Evolutionary conservation across 2,113 vertebrate species (phyloP).

Genomic region (Brevimyrus niger): DNA sequence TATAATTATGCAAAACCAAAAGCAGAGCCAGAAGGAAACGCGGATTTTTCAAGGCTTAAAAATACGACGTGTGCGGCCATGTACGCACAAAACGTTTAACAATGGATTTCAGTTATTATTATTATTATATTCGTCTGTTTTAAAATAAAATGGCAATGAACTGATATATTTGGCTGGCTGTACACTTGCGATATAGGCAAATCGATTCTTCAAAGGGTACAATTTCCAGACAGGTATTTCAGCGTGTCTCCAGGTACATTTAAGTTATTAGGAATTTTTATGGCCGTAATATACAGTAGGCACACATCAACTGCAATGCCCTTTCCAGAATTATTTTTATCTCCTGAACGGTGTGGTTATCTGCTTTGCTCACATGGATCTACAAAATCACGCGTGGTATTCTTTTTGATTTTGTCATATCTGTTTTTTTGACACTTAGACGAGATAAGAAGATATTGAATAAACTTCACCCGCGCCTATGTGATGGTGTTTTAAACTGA

Average conservation of each 20-base stretch:
- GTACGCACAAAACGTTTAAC: slow-evolving; percentile 21
- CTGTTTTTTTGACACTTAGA: neutral
- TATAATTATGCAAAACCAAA: slow-evolving; percentile 58
- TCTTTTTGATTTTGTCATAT: neutral
- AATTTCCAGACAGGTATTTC: neutral
- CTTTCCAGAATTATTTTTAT: neutral
- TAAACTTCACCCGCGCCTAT: neutral
- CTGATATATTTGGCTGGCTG: neutral
- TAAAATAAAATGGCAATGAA: neutral
- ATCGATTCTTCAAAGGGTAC: neutral
- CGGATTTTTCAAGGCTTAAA: neutral
- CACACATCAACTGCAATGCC: neutral
- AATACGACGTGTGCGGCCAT: neutral
- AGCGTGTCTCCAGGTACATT: neutral
- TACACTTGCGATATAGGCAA: neutral
- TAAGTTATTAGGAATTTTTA: neutral
- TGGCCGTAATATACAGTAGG: neutral
- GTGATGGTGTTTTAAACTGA: neutral
- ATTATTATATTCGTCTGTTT: neutral
- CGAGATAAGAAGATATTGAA: neutral
- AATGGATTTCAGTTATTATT: neutral
- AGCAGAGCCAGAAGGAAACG: slow-evolving; percentile 34
- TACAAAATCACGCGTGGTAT: neutral
- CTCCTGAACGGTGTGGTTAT: neutral
- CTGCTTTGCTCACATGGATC: neutral